Evolutionary conservation across 2,797 vertebrate genomes (phyloP), one percentile per base, ranked within the genome.

Genomic region (Spinus pinus): DNA sequence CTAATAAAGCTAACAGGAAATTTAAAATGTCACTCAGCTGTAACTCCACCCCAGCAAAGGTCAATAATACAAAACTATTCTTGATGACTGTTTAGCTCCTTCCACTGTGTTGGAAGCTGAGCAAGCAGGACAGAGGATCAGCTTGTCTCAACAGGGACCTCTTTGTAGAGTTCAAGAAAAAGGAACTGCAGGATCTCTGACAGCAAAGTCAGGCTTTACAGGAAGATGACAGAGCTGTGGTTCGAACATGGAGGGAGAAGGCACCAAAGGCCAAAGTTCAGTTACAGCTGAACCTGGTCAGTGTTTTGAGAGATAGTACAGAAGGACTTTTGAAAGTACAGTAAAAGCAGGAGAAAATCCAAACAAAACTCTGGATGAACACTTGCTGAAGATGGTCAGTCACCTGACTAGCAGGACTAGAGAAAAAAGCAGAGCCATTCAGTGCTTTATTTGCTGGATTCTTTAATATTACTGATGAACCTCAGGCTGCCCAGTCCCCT

Each of bases 91-190:
- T 53, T 86, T 47, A 57, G 37, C n/a, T 24, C 9, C 12, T 64
- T 53, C 44, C 30, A 39, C 7, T n/a, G 13, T 41, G 23, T 10
- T 6, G 1, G 4, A 69, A 69, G 50, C 28, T n/a, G 51, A 80
- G 35, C 16, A 33, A 44, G 47, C 0, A 0, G 22, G 31, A 28
- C 25, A 13, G 41, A 57, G 44, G 25, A 39, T 14, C 37, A 85
- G 49, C 15, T 53, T 53, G 57, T 51, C 80, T 53, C 37, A 72
- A 62, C 31, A 70, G 37, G 10, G 42, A 47, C 12, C 20, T 54
- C 35, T 31, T 24, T 53, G 54, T 23, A 31, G 18, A 56, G 42
- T 49, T 62, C 25, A 33, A 27, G 50, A 41, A 49, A 70, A 78
- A 42, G 31, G 25, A 78, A 35, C 41, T 54, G 25, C 25, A 49